These are phyloP conservation scores for Drosophila pseudoananassae DNA, from an alignment of 1,140 invertebrate species.

Conservation along the genomic window DNA sequence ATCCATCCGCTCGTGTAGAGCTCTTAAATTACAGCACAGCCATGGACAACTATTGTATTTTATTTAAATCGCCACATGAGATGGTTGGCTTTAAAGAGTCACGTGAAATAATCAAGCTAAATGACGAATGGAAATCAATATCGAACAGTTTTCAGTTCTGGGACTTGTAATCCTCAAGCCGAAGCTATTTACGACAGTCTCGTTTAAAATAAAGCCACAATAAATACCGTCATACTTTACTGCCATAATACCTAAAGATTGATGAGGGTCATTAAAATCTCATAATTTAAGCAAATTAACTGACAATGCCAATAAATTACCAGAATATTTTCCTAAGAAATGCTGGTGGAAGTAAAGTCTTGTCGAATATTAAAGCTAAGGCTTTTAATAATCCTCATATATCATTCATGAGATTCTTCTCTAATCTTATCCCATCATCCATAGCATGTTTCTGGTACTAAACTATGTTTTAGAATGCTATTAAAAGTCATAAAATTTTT, in stretches of 20 bases:
- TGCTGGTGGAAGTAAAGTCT: background rate
- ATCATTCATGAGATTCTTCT: too few relatives aligned
- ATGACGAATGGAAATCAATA: background rate
- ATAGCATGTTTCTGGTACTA: too few relatives aligned
- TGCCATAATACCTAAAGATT: conserved; percentile 3
- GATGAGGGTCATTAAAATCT: conserved; percentile 20
- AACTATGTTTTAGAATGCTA: too few relatives aligned
- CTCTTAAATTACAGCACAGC: conserved; percentile 8
- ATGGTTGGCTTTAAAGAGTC: background rate
- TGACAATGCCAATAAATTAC: background rate
- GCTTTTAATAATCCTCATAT: too few relatives aligned
- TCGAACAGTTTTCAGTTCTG: background rate
- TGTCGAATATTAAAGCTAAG: background rate
- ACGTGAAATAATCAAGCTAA: background rate
- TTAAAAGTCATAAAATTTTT: too few relatives aligned
- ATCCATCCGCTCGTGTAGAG: conserved; percentile 9
- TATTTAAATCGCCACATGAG: conserved; percentile 27
- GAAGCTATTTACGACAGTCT: background rate
- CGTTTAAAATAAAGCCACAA: background rate
- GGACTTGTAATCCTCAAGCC: too few relatives aligned
- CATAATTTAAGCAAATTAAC: conserved; percentile 14
- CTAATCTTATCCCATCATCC: too few relatives aligned
- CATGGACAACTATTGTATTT: conserved; percentile 43
- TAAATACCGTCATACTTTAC: conserved; percentile 5
- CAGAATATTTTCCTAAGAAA: background rate